Percentiles rank a stretch among this genome's conserved stretches.
Evolutionary conservation across 2,113 vertebrate species (phyloP).

Genomic region (Orientallactaga bullata): DNA sequence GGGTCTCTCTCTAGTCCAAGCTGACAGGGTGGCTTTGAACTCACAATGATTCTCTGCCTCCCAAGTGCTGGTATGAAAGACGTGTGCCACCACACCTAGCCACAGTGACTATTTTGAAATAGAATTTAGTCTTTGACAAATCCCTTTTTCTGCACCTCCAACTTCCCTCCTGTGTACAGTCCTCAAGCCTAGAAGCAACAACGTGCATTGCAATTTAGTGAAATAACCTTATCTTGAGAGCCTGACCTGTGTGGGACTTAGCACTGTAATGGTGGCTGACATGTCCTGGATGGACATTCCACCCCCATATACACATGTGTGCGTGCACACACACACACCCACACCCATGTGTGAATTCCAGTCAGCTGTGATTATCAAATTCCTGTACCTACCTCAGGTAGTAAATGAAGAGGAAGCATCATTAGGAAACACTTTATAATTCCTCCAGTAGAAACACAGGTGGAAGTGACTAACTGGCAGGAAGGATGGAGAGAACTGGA

Average conservation of each 20-base stretch:
- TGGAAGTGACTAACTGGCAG: too few species aligned
- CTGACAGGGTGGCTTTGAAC: too few species aligned
- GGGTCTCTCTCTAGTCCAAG: too few species aligned
- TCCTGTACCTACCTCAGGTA: not conserved
- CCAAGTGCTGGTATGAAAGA: too few species aligned
- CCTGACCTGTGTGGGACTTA: not conserved
- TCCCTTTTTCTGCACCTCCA: not conserved
- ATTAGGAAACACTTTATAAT: not conserved
- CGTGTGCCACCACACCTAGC: too few species aligned
- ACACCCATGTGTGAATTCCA: not conserved
- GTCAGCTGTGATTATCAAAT: not conserved
- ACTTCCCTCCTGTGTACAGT: not conserved
- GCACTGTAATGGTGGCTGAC: not conserved
- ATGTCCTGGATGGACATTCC: not conserved
- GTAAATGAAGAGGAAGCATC: too few species aligned
- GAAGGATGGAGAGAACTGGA: not conserved
- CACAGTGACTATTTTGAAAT: not conserved
- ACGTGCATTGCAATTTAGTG: fast-evolving
- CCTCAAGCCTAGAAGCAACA: not conserved
- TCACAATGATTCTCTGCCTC: too few species aligned
- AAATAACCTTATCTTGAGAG: not conserved
- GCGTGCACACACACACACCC: not conserved
- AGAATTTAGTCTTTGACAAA: not conserved
- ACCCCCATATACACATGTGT: not conserved
- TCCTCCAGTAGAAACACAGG: not conserved